Conservation (phyloP, 35 echinoderm and acorn worm genomes). For the Ptychodera flava region DNA sequence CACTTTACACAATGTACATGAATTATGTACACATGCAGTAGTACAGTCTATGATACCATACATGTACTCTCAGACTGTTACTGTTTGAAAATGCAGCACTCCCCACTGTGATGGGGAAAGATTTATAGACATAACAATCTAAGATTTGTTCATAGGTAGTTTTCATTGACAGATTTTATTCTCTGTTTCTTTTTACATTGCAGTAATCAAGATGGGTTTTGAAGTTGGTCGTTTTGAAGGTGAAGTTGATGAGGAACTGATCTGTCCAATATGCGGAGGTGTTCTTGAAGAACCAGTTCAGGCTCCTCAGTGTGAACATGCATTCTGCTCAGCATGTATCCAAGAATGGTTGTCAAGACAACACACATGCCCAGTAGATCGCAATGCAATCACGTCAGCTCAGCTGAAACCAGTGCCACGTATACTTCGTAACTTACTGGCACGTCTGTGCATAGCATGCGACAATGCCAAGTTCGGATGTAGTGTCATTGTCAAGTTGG, state of each 20-base stretch:
- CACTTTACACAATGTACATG: too few relatives aligned
- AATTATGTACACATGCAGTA: too few relatives aligned
- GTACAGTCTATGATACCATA: too few relatives aligned
- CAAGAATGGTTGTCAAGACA: slow-evolving; percentile 84
- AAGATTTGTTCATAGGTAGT: too few relatives aligned
- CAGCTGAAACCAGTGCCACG: slow-evolving; percentile 92
- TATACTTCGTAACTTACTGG: slow-evolving; percentile 81
- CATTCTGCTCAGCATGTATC: slow-evolving; percentile 87
- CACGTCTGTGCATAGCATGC: slow-evolving; percentile 78
- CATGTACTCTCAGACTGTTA: too few relatives aligned
- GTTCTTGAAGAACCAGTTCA: slow-evolving; percentile 90
- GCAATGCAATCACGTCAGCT: slow-evolving; percentile 67
- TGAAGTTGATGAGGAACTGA: slow-evolving; percentile 95
- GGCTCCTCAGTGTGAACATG: slow-evolving; percentile 95
- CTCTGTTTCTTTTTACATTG: not conserved
- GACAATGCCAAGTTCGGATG: slow-evolving; percentile 86
- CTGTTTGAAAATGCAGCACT: too few relatives aligned
- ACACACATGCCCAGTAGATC: slow-evolving; percentile 88
- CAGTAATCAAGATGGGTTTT: slow-evolving; percentile 78
- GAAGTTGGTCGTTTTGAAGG: slow-evolving; percentile 86
- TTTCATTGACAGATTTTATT: not conserved
- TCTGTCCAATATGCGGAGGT: slow-evolving; percentile 92
- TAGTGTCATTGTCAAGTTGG: slow-evolving; percentile 63
- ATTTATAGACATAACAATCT: too few relatives aligned
- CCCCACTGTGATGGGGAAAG: too few relatives aligned